Evolutionary conservation across 2,797 vertebrate genomes (phyloP), one percentile per base, ranked within the genome.

Genomic region (Spheniscus humboldti): DNA sequence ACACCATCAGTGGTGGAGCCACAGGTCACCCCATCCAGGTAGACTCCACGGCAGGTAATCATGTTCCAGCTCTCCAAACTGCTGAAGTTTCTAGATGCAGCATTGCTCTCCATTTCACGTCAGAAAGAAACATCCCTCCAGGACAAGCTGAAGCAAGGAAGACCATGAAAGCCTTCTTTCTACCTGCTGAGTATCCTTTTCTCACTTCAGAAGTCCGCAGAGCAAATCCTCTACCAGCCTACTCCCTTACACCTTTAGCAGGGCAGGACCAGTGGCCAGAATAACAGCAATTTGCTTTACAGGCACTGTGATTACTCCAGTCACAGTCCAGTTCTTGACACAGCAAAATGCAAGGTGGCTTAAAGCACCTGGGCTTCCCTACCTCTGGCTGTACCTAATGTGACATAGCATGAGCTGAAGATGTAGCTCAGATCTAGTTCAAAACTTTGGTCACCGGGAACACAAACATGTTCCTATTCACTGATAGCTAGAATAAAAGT

Each of bases 401-500:
- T 41, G 47, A 72, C 37, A 47, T 1, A 18, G 17, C 20, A 57
- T 0, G 3, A 79, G 30, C 35, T 60, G 48, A 84, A 73, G 53
- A 78, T 1, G 10, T 14, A 81, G 7, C 62, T 84, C 9, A 0
- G 28, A 30, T 74, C 30, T 83, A 55, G 43, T 45, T 93, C 69
- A 73, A 43, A 78, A 77, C 47, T 90, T 62, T 5, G 72, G 92
- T 68, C 72, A 45, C 43, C 66, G 47, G 55, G 17, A 90, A 59
- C 60, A 91, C 41, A 91, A 62, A 75, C 13, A 47, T 20, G 17
- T 28, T 81, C 28, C 43, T 86, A 13, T 78, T 89, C 53, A 41
- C 43, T 48, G 52, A 48, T 45, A 86, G 28, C 73, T 95, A 31
- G 66, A 88, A 86, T 78, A 89, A 84, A 94, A 62, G 56, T 88